These are phyloP conservation scores for Drosophila niveifrons DNA, from an alignment of 2,888 invertebrate species.

Conservation along the genomic window DNA sequence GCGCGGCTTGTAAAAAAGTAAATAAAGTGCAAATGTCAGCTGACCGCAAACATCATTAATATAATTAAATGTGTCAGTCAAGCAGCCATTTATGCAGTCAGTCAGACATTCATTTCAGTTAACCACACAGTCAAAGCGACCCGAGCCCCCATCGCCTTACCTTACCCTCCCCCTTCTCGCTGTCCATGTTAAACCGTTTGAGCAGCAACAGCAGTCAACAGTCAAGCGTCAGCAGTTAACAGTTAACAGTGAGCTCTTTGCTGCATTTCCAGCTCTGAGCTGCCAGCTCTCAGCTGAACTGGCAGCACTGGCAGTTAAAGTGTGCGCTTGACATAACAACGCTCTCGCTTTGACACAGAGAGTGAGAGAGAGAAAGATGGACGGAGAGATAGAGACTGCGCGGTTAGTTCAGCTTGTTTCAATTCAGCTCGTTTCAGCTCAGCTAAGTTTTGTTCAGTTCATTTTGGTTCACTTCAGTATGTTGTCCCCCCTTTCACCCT, in stretches of 20 bases:
- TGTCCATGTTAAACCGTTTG: constrained; percentile 28
- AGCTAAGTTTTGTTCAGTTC: constrained; percentile 14
- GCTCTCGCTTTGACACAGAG: constrained; percentile 13
- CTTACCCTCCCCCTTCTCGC: neutral
- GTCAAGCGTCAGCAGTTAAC: constrained; percentile 21
- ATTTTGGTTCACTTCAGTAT: constrained; percentile 13
- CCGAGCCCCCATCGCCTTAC: neutral
- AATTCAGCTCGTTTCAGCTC: constrained; percentile 12
- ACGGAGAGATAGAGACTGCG: constrained; percentile 11
- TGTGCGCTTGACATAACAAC: constrained; percentile 67
- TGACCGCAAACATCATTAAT: constrained; percentile 82
- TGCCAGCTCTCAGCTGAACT: constrained; percentile 15
- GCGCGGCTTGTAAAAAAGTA: constrained; percentile 48
- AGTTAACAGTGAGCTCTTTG: constrained; percentile 13
- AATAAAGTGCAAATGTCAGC: constrained; percentile 84
- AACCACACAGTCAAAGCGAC: constrained; percentile 56
- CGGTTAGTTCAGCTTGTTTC: constrained; percentile 10
- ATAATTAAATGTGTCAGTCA: constrained; percentile 83
- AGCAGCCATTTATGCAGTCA: constrained; percentile 76
- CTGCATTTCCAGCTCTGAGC: constrained; percentile 8
- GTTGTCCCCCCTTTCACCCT: constrained; percentile 1
- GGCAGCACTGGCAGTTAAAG: constrained; percentile 67
- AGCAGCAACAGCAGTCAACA: constrained; percentile 27
- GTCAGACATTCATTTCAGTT: constrained; percentile 71
- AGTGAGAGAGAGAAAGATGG: neutral